A percentile compares a stretch with the other conserved stretches of the same genome.
Conservation (phyloP, 1,140 invertebrate genomes). For the Hyposmocoma kahamanoa region DNA sequence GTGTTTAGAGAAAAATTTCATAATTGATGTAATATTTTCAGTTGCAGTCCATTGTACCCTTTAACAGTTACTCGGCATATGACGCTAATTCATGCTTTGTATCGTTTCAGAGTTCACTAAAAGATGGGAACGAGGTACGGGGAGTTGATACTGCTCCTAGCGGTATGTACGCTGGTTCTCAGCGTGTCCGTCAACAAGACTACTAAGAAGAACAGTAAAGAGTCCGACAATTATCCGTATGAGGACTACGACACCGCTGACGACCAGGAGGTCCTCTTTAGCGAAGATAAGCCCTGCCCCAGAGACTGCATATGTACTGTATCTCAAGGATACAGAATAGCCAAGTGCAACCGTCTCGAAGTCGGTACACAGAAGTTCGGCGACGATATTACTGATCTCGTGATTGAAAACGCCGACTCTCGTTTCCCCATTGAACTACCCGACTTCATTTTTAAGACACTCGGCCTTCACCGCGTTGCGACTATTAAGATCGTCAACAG, state of each 20-base stretch:
- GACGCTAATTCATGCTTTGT: conserved; percentile 12
- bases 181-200: conserved; percentile 51
- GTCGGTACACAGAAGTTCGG: conserved; percentile 75
- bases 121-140: conserved; percentile 65
- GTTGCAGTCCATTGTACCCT: conserved; percentile 2
- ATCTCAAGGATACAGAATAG: conserved; percentile 61
- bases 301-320: conserved; percentile 69
- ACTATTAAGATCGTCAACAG: conserved; percentile 76
- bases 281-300: conserved; percentile 66
- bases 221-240: conserved; percentile 44
- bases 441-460: conserved; percentile 73
- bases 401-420: conserved; percentile 75
- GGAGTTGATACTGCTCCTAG: conserved; percentile 67
- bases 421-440: conserved; percentile 70
- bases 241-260: conserved; percentile 56
- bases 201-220: conserved; percentile 38
- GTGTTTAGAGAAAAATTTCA: conserved; percentile 27
- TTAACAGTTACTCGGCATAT: background rate
- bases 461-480: conserved; percentile 74
- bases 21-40: conserved; percentile 26
- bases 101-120: conserved; percentile 64
- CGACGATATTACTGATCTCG: conserved; percentile 74
- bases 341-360: conserved; percentile 73
- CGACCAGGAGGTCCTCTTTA: conserved; percentile 64
- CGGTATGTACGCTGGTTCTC: conserved; percentile 50